Evolutionary conservation across 2,113 vertebrate genomes (phyloP).

Genomic region (Salvator merianae): DNA sequence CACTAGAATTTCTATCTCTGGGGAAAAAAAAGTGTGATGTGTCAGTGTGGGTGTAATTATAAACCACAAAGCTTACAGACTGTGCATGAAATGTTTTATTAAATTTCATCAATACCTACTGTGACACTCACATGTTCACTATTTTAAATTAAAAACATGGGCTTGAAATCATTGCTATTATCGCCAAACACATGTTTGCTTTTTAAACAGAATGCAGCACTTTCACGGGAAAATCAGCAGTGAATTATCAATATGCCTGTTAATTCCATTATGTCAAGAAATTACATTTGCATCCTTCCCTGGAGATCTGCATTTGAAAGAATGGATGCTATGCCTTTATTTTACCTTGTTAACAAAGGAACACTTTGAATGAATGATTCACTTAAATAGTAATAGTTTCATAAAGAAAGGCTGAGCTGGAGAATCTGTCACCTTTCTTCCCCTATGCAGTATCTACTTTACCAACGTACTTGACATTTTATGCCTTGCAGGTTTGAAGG

Average conservation of each 20-base stretch:
- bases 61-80: no score
- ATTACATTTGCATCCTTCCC: constrained; percentile 52
- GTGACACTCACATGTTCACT: constrained; percentile 14
- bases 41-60: no score
- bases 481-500: not conserved
- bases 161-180: not conserved
- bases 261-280: constrained; percentile 32
- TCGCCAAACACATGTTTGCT: constrained; percentile 15
- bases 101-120: not conserved
- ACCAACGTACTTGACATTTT: not conserved
- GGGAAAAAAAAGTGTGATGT: no score
- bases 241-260: constrained; percentile 43
- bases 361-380: constrained; percentile 39
- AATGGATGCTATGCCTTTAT: constrained; percentile 34
- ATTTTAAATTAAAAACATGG: not conserved
- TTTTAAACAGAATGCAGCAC: constrained; percentile 45
- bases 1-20: no score
- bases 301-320: constrained; percentile 31
- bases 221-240: constrained; percentile 49
- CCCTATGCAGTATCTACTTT: not conserved
- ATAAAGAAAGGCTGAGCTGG: constrained; percentile 5
- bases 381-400: constrained; percentile 24
- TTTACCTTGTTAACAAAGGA: constrained; percentile 41
- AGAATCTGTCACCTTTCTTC: constrained; percentile 23
- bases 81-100: no score